These are phyloP conservation scores for Aphidius gifuensis DNA, from an alignment of 1,140 invertebrate genomes.

Conservation along the genomic window DNA sequence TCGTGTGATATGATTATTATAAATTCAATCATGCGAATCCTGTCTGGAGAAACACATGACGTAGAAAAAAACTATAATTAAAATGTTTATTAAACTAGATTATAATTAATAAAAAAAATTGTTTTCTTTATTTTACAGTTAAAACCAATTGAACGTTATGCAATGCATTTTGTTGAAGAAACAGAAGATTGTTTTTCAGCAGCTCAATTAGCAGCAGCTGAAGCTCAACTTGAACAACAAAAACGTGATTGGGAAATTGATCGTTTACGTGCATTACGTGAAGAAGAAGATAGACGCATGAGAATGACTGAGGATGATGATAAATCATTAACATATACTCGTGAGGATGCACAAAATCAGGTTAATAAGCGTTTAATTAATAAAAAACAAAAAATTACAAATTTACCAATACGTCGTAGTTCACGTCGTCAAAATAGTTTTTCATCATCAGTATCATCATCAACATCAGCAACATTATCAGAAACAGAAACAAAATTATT, in stretches of 20 bases:
- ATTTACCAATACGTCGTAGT: slow-evolving; percentile 23
- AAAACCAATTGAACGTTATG: slow-evolving; percentile 88
- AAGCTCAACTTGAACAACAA: slow-evolving; percentile 85
- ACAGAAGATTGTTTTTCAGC: slow-evolving; percentile 81
- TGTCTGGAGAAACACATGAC: no score
- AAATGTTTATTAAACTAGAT: no score
- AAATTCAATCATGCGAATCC: no score
- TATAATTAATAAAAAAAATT: no score
- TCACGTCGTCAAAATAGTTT: slow-evolving; percentile 30
- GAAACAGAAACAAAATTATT: slow-evolving; percentile 40
- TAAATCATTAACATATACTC: slow-evolving; percentile 67
- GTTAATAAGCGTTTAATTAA: slow-evolving; percentile 60
- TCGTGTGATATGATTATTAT: no score
- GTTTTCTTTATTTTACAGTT: slow-evolving; percentile 60
- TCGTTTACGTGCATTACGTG: slow-evolving; percentile 69
- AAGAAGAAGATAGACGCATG: slow-evolving; percentile 69
- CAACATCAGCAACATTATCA: slow-evolving; percentile 24
- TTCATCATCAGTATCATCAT: slow-evolving; percentile 24
- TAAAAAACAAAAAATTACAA: slow-evolving; percentile 32
- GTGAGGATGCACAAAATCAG: slow-evolving; percentile 76
- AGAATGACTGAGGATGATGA: slow-evolving; percentile 61
- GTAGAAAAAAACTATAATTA: no score
- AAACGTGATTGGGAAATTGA: slow-evolving; percentile 93
- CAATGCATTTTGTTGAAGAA: slow-evolving; percentile 86
- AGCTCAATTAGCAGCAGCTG: slow-evolving; percentile 82